Conservation (phyloP, 2,113 vertebrate genomes). For the Sylvilagus bachmani region DNA sequence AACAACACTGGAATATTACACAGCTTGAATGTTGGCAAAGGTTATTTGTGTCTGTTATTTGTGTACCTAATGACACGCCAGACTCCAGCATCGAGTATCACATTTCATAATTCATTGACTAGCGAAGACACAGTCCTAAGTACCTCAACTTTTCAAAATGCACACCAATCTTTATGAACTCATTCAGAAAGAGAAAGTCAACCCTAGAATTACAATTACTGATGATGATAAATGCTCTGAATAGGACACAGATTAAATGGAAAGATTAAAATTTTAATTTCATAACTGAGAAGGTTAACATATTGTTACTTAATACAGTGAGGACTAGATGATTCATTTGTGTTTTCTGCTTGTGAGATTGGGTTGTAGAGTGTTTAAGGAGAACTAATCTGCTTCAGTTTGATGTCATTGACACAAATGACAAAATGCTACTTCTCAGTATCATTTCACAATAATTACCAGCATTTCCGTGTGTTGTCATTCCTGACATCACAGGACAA, state of each 20-base stretch:
- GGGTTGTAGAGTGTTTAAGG: constrained; percentile 77
- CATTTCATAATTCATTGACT: constrained; percentile 85
- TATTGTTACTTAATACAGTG: constrained; percentile 59
- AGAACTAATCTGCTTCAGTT: constrained; percentile 62
- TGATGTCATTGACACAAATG: constrained; percentile 49
- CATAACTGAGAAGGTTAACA: constrained; percentile 63
- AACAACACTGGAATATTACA: constrained; percentile 89
- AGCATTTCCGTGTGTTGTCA: constrained; percentile 3
- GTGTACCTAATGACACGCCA: constrained; percentile 86
- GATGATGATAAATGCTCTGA: constrained; percentile 75
- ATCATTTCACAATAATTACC: constrained; percentile 41
- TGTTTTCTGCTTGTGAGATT: constrained; percentile 55
- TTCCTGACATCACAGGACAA: not conserved
- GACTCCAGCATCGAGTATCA: constrained; percentile 86
- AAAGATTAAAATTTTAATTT: constrained; percentile 61
- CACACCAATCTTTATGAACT: constrained; percentile 83
- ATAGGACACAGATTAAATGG: constrained; percentile 63
- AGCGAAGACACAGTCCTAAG: constrained; percentile 88
- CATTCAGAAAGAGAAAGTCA: constrained; percentile 91
- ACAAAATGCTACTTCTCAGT: constrained; percentile 51
- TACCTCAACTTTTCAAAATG: constrained; percentile 86
- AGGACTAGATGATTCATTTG: not conserved
- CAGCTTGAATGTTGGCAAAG: constrained; percentile 90
- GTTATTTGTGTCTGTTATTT: constrained; percentile 87
- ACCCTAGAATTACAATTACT: constrained; percentile 81